Evolutionary conservation across 2,113 vertebrate species (phyloP).

Genomic region (Pterocles orientalis): DNA sequence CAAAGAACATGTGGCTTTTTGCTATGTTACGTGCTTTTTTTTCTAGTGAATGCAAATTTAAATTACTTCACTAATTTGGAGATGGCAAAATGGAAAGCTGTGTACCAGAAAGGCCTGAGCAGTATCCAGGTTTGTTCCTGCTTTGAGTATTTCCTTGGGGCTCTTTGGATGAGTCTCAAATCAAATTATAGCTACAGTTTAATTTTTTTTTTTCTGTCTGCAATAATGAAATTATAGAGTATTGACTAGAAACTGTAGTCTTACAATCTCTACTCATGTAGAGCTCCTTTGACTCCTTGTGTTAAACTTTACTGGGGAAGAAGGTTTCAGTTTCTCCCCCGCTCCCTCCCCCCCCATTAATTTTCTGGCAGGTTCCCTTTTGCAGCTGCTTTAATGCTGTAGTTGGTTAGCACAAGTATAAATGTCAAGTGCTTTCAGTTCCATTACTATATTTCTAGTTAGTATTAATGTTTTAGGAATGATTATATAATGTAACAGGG

Average conservation of each 20-base stretch:
- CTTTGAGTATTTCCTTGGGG: not conserved
- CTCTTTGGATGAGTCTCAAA: not conserved
- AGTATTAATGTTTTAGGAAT: constrained; percentile 29
- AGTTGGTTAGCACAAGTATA: constrained; percentile 22
- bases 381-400: constrained; percentile 22
- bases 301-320: not conserved
- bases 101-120: not conserved
- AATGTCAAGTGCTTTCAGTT: constrained; percentile 41
- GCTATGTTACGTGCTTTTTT: not conserved
- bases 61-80: not conserved
- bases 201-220: not conserved
- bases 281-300: not conserved
- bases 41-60: not conserved
- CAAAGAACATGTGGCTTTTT: not conserved
- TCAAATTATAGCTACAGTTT: not conserved
- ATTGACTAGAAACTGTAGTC: not conserved
- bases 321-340: not conserved
- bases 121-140: not conserved
- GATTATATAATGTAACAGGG: not conserved
- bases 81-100: not conserved
- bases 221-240: not conserved
- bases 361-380: constrained; percentile 35
- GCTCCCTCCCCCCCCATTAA: not conserved
- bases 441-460: constrained; percentile 17
- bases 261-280: not conserved